A percentile compares a stretch with the other conserved stretches of the same genome.
Evolutionary conservation across 2,888 invertebrate genomes (phyloP).

Genomic region (Melanotus villosus): DNA sequence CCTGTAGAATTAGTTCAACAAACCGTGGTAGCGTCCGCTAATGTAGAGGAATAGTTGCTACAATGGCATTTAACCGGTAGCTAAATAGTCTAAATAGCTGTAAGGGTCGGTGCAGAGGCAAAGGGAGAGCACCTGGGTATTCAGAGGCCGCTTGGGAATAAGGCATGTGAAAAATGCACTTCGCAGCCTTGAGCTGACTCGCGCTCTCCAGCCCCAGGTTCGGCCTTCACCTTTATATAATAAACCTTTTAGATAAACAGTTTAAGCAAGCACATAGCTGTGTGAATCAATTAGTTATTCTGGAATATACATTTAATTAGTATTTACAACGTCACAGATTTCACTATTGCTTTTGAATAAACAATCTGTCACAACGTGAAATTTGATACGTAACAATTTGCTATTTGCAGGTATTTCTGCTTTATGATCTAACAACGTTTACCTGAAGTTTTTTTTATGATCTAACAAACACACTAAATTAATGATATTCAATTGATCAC

Average conservation of each 20-base stretch:
- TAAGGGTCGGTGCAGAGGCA: slow-evolving; percentile 25
- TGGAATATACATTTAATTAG: slow-evolving; percentile 26
- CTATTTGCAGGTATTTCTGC: no score
- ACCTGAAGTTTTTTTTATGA: no score
- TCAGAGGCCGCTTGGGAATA: slow-evolving; percentile 33
- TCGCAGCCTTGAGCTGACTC: slow-evolving; percentile 44
- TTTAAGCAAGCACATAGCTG: slow-evolving; percentile 33
- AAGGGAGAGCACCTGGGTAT: slow-evolving; percentile 27
- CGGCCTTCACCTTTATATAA: slow-evolving; percentile 48
- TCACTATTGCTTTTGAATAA: no score
- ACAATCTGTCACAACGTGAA: no score
- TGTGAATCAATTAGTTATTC: slow-evolving; percentile 37
- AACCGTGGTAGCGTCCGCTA: slow-evolving; percentile 35
- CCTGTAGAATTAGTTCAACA: slow-evolving; percentile 34
- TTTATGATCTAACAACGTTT: no score
- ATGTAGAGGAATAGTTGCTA: slow-evolving; percentile 21
- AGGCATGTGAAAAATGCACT: slow-evolving; percentile 46
- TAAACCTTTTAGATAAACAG: slow-evolving; percentile 41
- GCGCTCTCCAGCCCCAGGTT: slow-evolving; percentile 40
- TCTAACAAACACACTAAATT: no score
- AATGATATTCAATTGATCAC: no score
- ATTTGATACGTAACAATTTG: no score
- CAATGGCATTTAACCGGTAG: slow-evolving; percentile 38
- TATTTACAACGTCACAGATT: slow-evolving; percentile 8
- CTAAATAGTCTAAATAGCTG: slow-evolving; percentile 38